phyloP scores from a whole-genome alignment of 2,797 vertebrate genomes.

The Coendou prehensilis region DNA sequence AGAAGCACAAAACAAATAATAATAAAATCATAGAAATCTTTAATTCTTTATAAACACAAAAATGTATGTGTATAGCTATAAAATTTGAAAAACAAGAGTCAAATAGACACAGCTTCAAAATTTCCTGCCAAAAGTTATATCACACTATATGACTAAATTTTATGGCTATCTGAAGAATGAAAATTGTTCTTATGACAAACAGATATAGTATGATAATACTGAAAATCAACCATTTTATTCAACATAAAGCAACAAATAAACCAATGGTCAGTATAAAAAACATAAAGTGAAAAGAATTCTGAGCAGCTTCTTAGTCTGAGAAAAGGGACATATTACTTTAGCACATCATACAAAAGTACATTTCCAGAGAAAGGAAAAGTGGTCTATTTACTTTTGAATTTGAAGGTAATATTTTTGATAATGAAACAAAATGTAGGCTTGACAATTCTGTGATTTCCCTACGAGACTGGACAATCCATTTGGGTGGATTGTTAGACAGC shows the following conservation, averaged over 20 bases:
- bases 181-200: not conserved
- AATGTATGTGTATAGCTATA: not conserved
- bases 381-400: not conserved
- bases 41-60: not conserved
- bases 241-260: not conserved
- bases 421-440: constrained; percentile 15
- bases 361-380: constrained; percentile 4
- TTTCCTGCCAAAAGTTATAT: not conserved
- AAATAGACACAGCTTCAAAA: not conserved
- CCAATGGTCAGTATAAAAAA: not conserved
- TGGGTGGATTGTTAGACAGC: not conserved
- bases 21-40: not conserved
- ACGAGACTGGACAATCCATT: constrained; percentile 7
- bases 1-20: not conserved
- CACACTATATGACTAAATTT: not conserved
- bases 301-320: not conserved
- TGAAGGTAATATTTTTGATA: constrained; percentile 45
- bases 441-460: constrained; percentile 13
- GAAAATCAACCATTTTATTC: not conserved
- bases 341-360: not conserved
- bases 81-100: not conserved
- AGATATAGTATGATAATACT: not conserved
- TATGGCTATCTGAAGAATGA: not conserved
- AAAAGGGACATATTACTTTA: not conserved
- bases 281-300: not conserved